Base-by-base conservation (phyloP, 1,140 invertebrate genomes). In the Stratiolaelaps scimitus region DNA sequence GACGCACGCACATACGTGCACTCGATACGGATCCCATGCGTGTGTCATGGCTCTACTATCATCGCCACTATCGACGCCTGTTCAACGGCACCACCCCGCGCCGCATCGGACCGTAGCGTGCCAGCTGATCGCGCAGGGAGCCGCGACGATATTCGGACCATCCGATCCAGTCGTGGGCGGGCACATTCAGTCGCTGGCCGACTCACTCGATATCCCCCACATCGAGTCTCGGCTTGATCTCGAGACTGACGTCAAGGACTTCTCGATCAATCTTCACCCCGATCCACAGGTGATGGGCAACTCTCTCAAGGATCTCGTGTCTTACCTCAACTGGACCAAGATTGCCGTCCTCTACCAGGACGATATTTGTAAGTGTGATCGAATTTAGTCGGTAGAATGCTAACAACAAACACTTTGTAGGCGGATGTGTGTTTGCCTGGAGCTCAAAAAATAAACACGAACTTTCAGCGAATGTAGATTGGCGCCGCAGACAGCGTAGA, bases 321-420 rank as follows among this genome's bases (percentile, higher is more conserved):
- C 81, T 26, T 91, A 88, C 73, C 80, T 92, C 34, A 92, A 92
- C 74, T 95, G 91, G 91, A 91, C 88, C 7, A 84, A 85, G 76
- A 88, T 93, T 69, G 90, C 89, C 0, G 87, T 96, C 68, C 83
- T 96, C 40, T 94, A 94, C 72, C 91, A 96, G 75, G 87, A 92
- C 72, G 84, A 87, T 74, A 84, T 85, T 70, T 85, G 86, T 87
- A 74, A 80, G 79, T 77, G 48, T 45, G 20, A 75, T 10, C 0
- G 4, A 40, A 40, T 65, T 65, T 64, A 23, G n/a, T n/a, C n/a
- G n/a, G n/a, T n/a, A n/a, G n/a, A n/a, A n/a, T n/a, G n/a, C n/a
- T n/a, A n/a, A n/a, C n/a, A n/a, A n/a, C n/a, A n/a, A n/a, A n/a
- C n/a, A n/a, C n/a, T n/a, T n/a, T n/a, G n/a, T n/a, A n/a, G n/a